Base-by-base conservation (phyloP, 2,888 invertebrate genomes). In the Diadromus collaris region DNA sequence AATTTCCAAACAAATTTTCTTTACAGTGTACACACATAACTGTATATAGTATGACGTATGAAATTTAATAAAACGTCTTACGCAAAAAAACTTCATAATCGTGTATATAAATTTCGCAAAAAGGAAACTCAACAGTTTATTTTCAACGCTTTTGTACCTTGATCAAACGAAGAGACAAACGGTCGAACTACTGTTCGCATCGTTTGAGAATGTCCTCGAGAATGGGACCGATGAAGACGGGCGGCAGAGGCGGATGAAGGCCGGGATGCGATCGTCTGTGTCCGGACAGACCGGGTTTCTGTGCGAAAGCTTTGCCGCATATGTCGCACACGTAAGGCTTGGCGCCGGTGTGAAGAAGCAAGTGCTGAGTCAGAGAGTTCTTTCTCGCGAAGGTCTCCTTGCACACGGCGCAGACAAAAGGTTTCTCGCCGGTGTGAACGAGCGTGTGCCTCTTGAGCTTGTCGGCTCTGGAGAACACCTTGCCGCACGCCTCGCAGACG, bases 401-500 rank as follows among this genome's bases (percentile, higher is more conserved):
- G 71, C 91, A 91, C 16, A 90, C 79, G 1, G 83, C 84, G 41
- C 91, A 91, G 2, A 75, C 80, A 76, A 89, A 89, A 0, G 91
- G 90, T 63, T 84, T 88, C 5, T 88, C 86, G 0, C 91, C 90
- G 0, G 89, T 88, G 68, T 91, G 91, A 21, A 88, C 87, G 9
- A 88, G 85, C 88, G 88, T 89, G 77, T 91, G 91, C 0, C 87
- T 83, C 24, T 86, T 88, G 0, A 90, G 74, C 13, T 88, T 76
- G 29, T 86, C 86, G 46, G 86, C 85, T n/a, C 87, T 82, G 0
- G 88, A 84, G 54, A 91, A 91, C 0, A 87, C 86, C 64, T 90
- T 90, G 4, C 89, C 90, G 46, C 91, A 91, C 63, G 88, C 87
- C 46, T 91, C 90, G 84, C 92, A 92, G 0, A 89, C 85, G 0